phyloP scores from a whole-genome alignment of 2,888 invertebrate genomes.

The Falcaria lacertinaria region DNA sequence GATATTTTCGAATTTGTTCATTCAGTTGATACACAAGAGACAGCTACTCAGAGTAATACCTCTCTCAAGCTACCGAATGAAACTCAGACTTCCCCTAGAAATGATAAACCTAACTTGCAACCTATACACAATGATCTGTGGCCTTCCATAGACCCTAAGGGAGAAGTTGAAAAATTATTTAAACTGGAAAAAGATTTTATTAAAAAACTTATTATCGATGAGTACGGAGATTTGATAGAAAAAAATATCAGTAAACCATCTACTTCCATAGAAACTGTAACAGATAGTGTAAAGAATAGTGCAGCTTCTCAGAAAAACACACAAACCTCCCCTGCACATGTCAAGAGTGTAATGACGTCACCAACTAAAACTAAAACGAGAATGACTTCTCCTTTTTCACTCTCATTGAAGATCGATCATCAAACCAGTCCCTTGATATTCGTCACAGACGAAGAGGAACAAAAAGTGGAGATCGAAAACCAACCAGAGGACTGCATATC shows the following conservation, averaged over 20 bases:
- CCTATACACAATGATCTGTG: slow-evolving; percentile 65
- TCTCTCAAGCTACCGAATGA: slow-evolving; percentile 55
- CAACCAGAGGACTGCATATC: slow-evolving; percentile 51
- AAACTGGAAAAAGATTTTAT: slow-evolving; percentile 68
- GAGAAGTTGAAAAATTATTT: slow-evolving; percentile 61
- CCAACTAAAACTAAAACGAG: slow-evolving; percentile 64
- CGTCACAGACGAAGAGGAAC: slow-evolving; percentile 34
- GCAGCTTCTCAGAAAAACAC: slow-evolving; percentile 59
- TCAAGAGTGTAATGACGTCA: slow-evolving; percentile 69
- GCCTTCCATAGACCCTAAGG: slow-evolving; percentile 52
- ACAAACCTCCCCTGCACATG: slow-evolving; percentile 69
- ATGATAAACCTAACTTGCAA: slow-evolving; percentile 40
- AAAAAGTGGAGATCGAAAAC: slow-evolving; percentile 31
- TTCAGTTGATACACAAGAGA: slow-evolving; percentile 61
- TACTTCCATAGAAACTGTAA: slow-evolving; percentile 39
- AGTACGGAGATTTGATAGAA: slow-evolving; percentile 63
- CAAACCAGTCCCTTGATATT: slow-evolving; percentile 59
- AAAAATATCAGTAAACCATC: slow-evolving; percentile 60
- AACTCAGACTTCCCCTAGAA: slow-evolving; percentile 67
- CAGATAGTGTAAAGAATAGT: slow-evolving; percentile 37
- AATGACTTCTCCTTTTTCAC: slow-evolving; percentile 60
- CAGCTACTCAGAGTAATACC: slow-evolving; percentile 60
- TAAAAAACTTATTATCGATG: slow-evolving; percentile 62
- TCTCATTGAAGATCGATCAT: slow-evolving; percentile 44
- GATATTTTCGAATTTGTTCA: slow-evolving; percentile 70